Conservation (phyloP, 2,797 vertebrate genomes). For the Agapornis canus region DNA sequence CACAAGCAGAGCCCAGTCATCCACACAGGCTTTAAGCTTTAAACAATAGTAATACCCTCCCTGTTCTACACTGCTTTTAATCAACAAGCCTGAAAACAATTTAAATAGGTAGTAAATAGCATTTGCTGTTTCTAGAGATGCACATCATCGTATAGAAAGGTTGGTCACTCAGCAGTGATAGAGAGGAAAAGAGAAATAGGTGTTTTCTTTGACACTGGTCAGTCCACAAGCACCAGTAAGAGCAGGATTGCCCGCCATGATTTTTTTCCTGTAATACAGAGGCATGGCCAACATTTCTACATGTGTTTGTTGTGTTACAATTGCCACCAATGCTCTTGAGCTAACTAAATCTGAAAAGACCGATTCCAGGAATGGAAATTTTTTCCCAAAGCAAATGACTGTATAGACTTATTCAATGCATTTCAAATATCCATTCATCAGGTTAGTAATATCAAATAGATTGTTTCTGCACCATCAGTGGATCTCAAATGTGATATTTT, state of each 20-base stretch:
- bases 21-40: neutral
- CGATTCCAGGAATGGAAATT: neutral
- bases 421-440: neutral
- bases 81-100: neutral
- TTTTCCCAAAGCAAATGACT: neutral
- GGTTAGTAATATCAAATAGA: neutral
- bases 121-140: neutral
- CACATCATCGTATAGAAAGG: neutral
- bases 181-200: neutral
- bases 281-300: neutral
- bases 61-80: neutral
- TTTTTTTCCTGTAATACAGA: neutral
- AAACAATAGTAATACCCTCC: neutral
- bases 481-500: neutral
- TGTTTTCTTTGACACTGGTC: neutral
- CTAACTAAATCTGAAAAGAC: neutral
- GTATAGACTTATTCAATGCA: neutral
- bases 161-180: neutral
- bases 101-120: neutral
- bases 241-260: neutral
- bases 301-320: accelerated
- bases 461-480: neutral
- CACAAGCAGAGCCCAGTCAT: neutral
- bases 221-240: neutral
- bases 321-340: neutral